phyloP scores from a whole-genome alignment of 2,888 invertebrate genomes.

The Ellobium chinense region DNA sequence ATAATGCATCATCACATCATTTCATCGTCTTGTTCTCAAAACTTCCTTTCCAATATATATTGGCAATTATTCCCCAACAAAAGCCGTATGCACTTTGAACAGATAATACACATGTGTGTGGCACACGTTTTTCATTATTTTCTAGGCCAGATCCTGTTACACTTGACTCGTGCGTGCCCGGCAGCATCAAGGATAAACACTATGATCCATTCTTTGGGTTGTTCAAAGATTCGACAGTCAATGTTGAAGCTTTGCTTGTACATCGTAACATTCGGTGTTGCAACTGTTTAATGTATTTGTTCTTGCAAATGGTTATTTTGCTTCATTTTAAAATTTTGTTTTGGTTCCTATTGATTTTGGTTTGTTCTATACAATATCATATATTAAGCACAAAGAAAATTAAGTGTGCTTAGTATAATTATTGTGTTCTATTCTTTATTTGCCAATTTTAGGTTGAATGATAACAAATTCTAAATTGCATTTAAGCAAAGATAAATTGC shows the following conservation, averaged over 20 bases:
- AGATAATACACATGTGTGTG: no score
- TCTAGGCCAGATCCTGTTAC: constrained; percentile 36
- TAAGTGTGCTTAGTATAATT: no score
- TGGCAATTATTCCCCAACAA: no score
- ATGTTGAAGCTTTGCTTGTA: constrained; percentile 42
- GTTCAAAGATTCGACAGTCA: constrained; percentile 33
- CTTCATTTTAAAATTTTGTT: background rate
- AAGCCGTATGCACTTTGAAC: no score
- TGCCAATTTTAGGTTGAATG: no score
- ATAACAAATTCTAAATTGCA: no score
- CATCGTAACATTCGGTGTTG: background rate
- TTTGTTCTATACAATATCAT: background rate
- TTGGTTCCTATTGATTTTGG: background rate
- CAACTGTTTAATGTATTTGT: background rate
- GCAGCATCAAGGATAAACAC: constrained; percentile 14
- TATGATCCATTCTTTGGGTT: constrained; percentile 44
- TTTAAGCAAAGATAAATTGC: no score
- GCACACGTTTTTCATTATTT: background rate
- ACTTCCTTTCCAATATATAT: no score
- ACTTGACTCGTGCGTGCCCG: constrained; percentile 37
- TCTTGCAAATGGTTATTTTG: background rate
- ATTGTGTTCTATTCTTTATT: no score
- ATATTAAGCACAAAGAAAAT: no score
- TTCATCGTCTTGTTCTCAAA: no score
- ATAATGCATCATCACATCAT: no score